Evolutionary conservation across 2,113 vertebrate genomes (phyloP), one percentile per base, ranked within the genome.

Genomic region (Oceanites oceanicus): DNA sequence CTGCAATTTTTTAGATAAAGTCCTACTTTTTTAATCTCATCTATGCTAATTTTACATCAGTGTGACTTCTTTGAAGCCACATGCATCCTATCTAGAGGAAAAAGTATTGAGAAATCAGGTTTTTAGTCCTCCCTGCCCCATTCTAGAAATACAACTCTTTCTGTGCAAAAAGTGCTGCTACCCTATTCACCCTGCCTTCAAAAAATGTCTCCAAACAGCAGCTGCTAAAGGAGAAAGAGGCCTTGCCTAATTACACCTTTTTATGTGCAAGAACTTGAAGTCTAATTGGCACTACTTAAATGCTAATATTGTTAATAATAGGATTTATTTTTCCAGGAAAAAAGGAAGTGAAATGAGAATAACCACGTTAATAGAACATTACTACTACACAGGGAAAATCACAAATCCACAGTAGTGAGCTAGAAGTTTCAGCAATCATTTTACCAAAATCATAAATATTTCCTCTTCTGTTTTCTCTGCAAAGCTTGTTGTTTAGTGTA

Each of bases 221-320:
- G 16, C 44, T 84, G 65, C 27, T 67, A 72, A 84, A 87, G 44
- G 34, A 86, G 30, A 32, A 95, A 77, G 68, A 87, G 22, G 4
- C 9, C 10, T 76, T 78, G 11, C 25, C 30, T 89, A 88, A 96
- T 88, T 71, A 19, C 12, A 47, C 15, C 11, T 61, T 90, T 80
- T 59, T 84, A 49, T 73, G 42, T 75, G 27, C 44, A 81, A 80
- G 67, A 88, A 15, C 23, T 67, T 55, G 15, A 92, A 86, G 47
- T 86, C 19, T 92, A 92, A 92, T 77, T 92, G 27, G 11, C 13
- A 74, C 50, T 90, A 59, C 32, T 83, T 88, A 84, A 92, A 90
- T 88, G 53, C 5, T 82, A 90, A 88, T 80, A 45, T 71, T 93
- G 20, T 38, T 88, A 86, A 55, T 75, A 88, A 45, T 45, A 45